Conservation (phyloP, 2,113 vertebrate species). For the Mormyrus iriodes region DNA sequence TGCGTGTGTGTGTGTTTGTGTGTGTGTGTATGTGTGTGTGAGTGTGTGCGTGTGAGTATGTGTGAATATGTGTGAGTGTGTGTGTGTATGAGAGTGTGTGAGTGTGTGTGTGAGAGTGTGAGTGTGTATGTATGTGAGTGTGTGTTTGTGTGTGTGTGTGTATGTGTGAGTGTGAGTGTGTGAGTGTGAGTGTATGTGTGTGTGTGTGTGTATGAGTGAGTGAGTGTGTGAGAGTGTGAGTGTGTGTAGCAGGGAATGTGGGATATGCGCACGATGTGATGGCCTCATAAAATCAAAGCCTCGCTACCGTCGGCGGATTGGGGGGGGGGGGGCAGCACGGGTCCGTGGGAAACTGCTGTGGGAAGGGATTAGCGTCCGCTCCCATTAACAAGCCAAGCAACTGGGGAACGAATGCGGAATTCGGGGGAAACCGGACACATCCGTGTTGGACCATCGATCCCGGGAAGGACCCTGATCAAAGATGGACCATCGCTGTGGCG, state of each 20-base stretch:
- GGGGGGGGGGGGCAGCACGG: slow-evolving; percentile 25
- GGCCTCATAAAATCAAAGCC: slow-evolving; percentile 43
- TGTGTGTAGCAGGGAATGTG: slow-evolving; percentile 19
- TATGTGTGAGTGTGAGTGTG: background rate
- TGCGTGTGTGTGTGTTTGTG: no score
- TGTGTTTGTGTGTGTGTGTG: background rate
- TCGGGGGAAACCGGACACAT: slow-evolving; percentile 41
- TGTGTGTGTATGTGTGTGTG: background rate
- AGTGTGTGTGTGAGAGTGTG: no score
- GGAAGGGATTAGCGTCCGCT: slow-evolving; percentile 57
- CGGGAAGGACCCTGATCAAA: slow-evolving; percentile 29
- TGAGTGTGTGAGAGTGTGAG: background rate
- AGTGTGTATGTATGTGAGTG: background rate
- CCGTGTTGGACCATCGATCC: slow-evolving; percentile 34
- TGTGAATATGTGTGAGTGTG: background rate
- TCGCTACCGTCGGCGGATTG: slow-evolving; percentile 36
- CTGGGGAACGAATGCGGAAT: slow-evolving; percentile 50
- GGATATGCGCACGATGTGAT: slow-evolving; percentile 43
- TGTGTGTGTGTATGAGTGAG: background rate
- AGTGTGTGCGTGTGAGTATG: background rate
- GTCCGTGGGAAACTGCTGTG: slow-evolving; percentile 54
- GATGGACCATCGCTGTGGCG: slow-evolving; percentile 19
- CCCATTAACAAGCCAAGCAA: slow-evolving; percentile 39
- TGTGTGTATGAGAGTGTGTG: background rate
- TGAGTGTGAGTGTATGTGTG: background rate